Base-by-base conservation (phyloP, 2,797 vertebrate species). In the Antrozous pallidus region DNA sequence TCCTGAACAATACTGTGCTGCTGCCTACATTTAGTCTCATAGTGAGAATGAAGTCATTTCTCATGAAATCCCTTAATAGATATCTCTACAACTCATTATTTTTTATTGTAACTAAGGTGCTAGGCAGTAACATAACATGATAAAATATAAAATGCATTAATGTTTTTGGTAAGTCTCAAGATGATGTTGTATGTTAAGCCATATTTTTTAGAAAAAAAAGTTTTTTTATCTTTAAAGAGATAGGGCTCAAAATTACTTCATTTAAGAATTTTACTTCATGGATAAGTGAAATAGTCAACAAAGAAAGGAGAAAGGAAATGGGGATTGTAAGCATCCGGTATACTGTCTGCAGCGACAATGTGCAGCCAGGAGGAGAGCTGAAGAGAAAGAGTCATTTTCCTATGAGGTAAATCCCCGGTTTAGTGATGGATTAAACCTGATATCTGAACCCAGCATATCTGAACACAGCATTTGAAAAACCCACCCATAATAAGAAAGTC, bases 31-130 rank as follows among this genome's bases (percentile, higher is more conserved):
- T 96, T 65, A 91, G 74, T 90, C 74, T 94, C 74, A 80, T n/a
- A 79, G 33, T 88, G 91, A 95, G 78, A 94, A 90, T 81, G 63
- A 95, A 97, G 91, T 88, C 78, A 94, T 95, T 96, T 92, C 65
- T 97, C 58, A 90, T 51, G 56, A 93, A 96, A 95, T 96, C 80
- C 78, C 87, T 96, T 95, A 96, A 92, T 80, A 90, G 69, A 49
- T 92, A 94, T 71, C 33, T 93, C 65, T 51, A 69, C 12, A 93
- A 85, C 54, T 95, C 91, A 96, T 94, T 96, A 95, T 94, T 92
- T 93, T 96, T 95, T 92, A 95, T 95, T 93, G 84, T 96, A 94
- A 94, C 93, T 91, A 97, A 96, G 74, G 67, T 92, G 13, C 6
- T 88, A 80, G n/a, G 33, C 33, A 95, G 63, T 93, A 88, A 94